Evolutionary conservation across 2,888 invertebrate species (phyloP), one percentile per base, ranked within the genome.

Genomic region (Amiota minor): DNA sequence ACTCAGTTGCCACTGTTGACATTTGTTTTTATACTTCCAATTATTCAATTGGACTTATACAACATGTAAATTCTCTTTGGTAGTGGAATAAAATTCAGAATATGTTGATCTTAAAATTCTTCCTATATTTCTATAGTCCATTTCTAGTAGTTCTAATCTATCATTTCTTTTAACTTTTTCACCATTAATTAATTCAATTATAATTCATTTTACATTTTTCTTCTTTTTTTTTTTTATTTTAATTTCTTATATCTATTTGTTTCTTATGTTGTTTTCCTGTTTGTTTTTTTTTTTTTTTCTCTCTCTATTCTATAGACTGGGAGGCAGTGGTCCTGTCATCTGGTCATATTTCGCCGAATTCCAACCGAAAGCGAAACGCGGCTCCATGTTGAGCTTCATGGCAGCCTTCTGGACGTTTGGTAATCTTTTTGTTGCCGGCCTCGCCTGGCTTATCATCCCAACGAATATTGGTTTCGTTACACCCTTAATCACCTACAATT

Each of bases 271-370:
- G 65, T 11, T 18, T 1, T 67, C 45, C 18, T 56, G 47, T 20
- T 20, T 68, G 16, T 2, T 23, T 56, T 62, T 9, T 47, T 61
- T 67, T 35, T 45, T 55, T 9, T 55, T 62, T 72, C 1, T 50
- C 6, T 50, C n/a, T 45, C 70, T 71, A 47, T 14, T 56, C 77
- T 81, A 9, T 76, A 89, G 89, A 12, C 87, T 89, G 77, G 89
- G 89, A 75, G 89, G 89, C 74, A 89, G 89, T 74, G 89, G 97
- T 88, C 97, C 97, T 75, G 97, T 97, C 79, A 96, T 97, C 90
- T 97, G 97, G 96, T 96, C 97, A 23, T 97, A 97, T 90, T 97
- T 96, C 90, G 96, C 96, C 76, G 97, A 97, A 91, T 97, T 97
- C 90, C 97, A 97, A 90, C 97, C 97, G 73, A 96, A 96, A 90